phyloP scores from a whole-genome alignment of 2,797 vertebrate genomes.

The Pelobates cultripes region DNA sequence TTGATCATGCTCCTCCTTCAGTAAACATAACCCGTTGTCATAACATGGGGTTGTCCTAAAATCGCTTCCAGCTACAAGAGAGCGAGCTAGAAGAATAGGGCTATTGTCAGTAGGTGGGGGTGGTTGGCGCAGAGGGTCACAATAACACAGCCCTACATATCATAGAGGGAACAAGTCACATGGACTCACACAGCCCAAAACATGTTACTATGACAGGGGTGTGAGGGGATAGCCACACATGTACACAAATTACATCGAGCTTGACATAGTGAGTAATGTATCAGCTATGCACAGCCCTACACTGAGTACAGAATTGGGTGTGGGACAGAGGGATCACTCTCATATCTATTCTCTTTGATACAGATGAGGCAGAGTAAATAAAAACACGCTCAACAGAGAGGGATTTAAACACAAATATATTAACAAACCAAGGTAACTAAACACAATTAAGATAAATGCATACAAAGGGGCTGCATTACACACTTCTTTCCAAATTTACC shows the following conservation, averaged over 20 bases:
- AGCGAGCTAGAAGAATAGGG: slow-evolving; percentile 31
- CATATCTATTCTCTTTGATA: neutral
- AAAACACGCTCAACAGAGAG: neutral
- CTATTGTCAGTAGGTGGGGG: slow-evolving; percentile 36
- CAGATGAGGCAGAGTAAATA: neutral
- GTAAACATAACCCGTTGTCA: slow-evolving; percentile 54
- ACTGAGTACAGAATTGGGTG: neutral
- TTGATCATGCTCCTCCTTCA: slow-evolving; percentile 17
- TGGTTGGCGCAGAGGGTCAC: slow-evolving; percentile 2
- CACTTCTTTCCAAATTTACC: neutral
- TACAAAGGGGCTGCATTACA: neutral
- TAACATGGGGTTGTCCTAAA: slow-evolving; percentile 49
- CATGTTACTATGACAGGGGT: neutral
- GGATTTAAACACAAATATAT: neutral
- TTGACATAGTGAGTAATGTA: neutral
- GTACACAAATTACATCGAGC: neutral
- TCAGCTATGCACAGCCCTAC: neutral
- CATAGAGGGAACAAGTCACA: neutral
- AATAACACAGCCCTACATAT: slow-evolving; percentile 5
- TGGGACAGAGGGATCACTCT: neutral
- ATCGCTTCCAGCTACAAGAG: slow-evolving; percentile 33
- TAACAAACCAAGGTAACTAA: neutral
- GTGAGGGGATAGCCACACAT: neutral
- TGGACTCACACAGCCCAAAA: neutral
- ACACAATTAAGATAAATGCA: neutral